A percentile compares a stretch with the other conserved stretches of the same genome.
These are phyloP conservation scores for Bugulina stolonifera DNA, from an alignment of 2,888 invertebrate genomes.

Conservation along the genomic window DNA sequence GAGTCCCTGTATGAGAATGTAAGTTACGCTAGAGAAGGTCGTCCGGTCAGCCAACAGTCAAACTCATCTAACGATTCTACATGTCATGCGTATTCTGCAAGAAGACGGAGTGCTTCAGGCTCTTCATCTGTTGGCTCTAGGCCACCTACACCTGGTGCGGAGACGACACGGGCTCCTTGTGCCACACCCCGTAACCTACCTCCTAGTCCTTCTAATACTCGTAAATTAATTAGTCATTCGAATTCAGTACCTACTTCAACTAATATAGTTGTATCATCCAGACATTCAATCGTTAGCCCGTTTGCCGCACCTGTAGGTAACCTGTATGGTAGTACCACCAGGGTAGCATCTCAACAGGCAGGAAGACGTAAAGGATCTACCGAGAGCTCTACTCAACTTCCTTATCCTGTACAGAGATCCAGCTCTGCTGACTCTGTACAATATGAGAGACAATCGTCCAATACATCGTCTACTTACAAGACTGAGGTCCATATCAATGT, in stretches of 20 bases:
- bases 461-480: neutral
- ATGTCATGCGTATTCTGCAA: no score
- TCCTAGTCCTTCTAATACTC: neutral
- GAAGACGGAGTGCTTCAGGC: neutral
- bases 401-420: neutral
- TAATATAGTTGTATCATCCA: slow-evolving; percentile 11
- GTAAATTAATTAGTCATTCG: neutral
- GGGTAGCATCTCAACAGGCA: no score
- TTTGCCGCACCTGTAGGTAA: no score
- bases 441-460: neutral
- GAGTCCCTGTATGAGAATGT: slow-evolving; percentile 18
- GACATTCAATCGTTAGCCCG: neutral
- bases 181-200: neutral
- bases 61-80: slow-evolving; percentile 5
- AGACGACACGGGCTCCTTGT: neutral
- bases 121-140: slow-evolving; percentile 9
- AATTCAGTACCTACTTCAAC: neutral
- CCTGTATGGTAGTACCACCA: no score
- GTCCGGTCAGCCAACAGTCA: neutral
- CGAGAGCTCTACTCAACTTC: no score
- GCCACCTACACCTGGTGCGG: neutral
- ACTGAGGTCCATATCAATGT: neutral
- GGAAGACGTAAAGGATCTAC: no score
- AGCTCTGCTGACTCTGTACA: neutral
- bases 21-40: no score